Conservation (phyloP, 2,797 vertebrate species). For the Acridotheres tristis region DNA sequence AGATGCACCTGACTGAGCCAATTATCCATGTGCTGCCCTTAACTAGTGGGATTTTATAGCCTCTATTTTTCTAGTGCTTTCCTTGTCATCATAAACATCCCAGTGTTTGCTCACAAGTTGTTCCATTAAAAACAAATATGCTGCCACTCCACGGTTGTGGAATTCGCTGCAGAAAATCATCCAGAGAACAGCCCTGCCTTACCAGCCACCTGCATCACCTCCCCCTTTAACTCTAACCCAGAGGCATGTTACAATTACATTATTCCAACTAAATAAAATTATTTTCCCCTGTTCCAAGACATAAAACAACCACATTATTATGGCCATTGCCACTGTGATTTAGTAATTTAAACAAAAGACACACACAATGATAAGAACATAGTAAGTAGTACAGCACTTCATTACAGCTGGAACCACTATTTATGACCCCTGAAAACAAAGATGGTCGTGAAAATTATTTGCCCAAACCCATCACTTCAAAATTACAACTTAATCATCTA, state of each 20-base stretch:
- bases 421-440: conserved; percentile 34
- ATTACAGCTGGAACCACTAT: conserved; percentile 24
- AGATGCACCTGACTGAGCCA: neutral
- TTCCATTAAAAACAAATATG: conserved; percentile 32
- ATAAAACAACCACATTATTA: conserved; percentile 52
- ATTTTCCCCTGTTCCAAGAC: conserved; percentile 47
- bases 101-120: conserved; percentile 38
- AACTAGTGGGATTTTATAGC: neutral
- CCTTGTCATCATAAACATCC: conserved; percentile 23
- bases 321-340: conserved; percentile 42
- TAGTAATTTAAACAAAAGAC: conserved; percentile 61
- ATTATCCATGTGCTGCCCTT: neutral
- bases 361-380: conserved; percentile 21
- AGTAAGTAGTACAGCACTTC: conserved; percentile 46
- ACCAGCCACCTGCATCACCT: conserved; percentile 48
- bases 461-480: neutral
- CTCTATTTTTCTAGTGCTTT: conserved; percentile 1
- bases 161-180: conserved; percentile 37
- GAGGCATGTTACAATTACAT: conserved; percentile 57
- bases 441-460: neutral
- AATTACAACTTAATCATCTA: conserved; percentile 33
- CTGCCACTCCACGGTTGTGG: conserved; percentile 23
- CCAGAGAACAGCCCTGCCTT: neutral
- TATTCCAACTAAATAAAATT: conserved; percentile 60
- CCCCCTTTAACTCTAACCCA: conserved; percentile 34